These are phyloP conservation scores for Cyprinus carpio DNA, from an alignment of 2,113 vertebrate species.

Conservation along the genomic window DNA sequence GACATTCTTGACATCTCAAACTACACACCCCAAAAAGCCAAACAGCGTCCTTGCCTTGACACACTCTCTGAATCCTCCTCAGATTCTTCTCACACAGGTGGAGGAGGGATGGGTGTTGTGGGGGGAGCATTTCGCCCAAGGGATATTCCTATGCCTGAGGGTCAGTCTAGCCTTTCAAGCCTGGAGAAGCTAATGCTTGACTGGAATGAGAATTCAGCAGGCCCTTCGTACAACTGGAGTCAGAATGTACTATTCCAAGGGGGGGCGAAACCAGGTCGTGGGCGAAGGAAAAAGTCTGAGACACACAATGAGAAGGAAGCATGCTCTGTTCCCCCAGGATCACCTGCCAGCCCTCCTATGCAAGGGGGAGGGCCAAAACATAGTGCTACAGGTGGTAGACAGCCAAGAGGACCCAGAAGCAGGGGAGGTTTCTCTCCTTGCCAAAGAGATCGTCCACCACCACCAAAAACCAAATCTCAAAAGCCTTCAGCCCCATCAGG, in stretches of 20 bases:
- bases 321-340: slow-evolving; percentile 79
- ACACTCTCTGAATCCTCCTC: slow-evolving; percentile 95
- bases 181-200: slow-evolving; percentile 99
- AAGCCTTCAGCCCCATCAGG: slow-evolving; percentile 77
- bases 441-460: slow-evolving; percentile 86
- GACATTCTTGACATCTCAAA: slow-evolving; percentile 99
- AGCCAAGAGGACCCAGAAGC: slow-evolving; percentile 82
- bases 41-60: slow-evolving; percentile 88
- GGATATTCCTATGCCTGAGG: slow-evolving; percentile 80
- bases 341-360: slow-evolving; percentile 85
- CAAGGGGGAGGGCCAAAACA: slow-evolving; percentile 83
- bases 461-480: slow-evolving; percentile 79
- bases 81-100: slow-evolving; percentile 91
- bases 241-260: slow-evolving; percentile 97
- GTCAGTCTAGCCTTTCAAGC: slow-evolving; percentile 94
- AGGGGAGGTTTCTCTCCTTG: slow-evolving; percentile 81
- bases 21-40: slow-evolving; percentile 98
- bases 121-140: slow-evolving; percentile 78
- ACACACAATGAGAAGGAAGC: slow-evolving; percentile 82
- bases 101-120: slow-evolving; percentile 62
- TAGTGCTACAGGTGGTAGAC: slow-evolving; percentile 84
- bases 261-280: slow-evolving; percentile 88
- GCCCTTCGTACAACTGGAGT: slow-evolving; percentile 97
- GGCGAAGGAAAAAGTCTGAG: slow-evolving; percentile 92
- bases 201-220: slow-evolving; percentile 93